Conservation (phyloP, 2,113 vertebrate species). For the Bombycilla garrulus region DNA sequence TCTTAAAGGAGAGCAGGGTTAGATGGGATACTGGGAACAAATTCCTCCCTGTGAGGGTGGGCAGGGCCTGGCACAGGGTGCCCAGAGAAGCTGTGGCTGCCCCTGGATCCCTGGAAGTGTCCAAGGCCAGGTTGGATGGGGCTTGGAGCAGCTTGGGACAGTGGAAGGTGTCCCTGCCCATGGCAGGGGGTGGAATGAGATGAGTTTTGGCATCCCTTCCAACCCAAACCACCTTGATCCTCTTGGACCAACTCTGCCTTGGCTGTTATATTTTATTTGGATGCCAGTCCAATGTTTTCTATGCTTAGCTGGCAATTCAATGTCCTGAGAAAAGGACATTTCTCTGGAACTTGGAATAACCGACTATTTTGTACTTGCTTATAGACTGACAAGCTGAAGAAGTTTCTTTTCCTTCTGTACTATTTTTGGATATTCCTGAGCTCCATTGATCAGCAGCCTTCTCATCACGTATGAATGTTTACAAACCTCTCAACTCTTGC, state of each 20-base stretch:
- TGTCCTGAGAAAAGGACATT: not conserved
- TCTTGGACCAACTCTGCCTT: not conserved
- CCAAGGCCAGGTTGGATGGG: fast-evolving
- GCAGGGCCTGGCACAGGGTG: not conserved
- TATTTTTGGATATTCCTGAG: not conserved
- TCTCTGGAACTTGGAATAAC: not conserved
- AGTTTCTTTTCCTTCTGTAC: not conserved
- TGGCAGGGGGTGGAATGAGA: not conserved
- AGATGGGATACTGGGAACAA: not conserved
- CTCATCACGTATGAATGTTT: not conserved
- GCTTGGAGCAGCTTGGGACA: fast-evolving
- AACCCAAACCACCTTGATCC: not conserved
- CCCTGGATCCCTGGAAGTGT: not conserved
- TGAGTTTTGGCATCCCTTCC: not conserved
- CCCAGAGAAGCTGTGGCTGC: not conserved
- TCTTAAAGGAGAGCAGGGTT: not conserved
- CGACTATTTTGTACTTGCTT: not conserved
- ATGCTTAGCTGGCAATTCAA: not conserved
- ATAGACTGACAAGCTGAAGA: not conserved
- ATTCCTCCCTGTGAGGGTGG: not conserved
- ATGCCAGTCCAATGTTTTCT: not conserved
- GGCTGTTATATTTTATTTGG: not conserved
- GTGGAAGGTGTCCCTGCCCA: not conserved
- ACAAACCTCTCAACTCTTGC: not conserved
- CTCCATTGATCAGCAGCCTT: not conserved